Conservation (phyloP, 1,140 invertebrate genomes). For the Heliconius nattereri region DNA sequence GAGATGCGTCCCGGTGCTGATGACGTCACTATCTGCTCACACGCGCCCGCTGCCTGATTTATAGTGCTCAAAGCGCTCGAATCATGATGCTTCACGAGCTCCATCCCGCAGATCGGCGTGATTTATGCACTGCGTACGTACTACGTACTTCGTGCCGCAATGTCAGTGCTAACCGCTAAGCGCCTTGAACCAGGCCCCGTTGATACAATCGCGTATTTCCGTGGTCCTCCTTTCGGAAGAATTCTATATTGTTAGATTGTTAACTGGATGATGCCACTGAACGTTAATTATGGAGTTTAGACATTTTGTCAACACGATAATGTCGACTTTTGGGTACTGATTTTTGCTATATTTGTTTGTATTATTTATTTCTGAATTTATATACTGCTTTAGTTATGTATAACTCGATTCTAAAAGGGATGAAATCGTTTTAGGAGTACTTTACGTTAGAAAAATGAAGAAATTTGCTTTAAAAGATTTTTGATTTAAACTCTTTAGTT, state of each 20-base stretch:
- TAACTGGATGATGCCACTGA: not conserved
- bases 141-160: slow-evolving; percentile 34
- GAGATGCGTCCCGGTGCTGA: slow-evolving; percentile 74
- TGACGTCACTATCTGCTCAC: slow-evolving; percentile 75
- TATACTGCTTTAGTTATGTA: not conserved
- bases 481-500: too few species aligned
- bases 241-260: too few species aligned
- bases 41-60: slow-evolving; percentile 69
- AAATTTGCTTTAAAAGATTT: not conserved
- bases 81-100: slow-evolving; percentile 50
- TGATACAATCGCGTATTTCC: slow-evolving; percentile 13
- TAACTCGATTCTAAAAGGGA: too few species aligned
- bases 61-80: slow-evolving; percentile 61
- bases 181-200: slow-evolving; percentile 48
- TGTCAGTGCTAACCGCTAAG: slow-evolving; percentile 57
- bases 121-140: slow-evolving; percentile 62
- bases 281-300: not conserved
- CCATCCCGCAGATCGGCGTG: slow-evolving; percentile 57
- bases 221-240: not conserved
- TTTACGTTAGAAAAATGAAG: too few species aligned
- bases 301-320: not conserved
- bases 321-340: not conserved
- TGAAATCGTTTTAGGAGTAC: not conserved
- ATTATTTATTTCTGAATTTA: not conserved
- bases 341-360: not conserved